These are phyloP conservation scores for Ophion costatus DNA, from an alignment of 2,888 invertebrate species.

Conservation along the genomic window DNA sequence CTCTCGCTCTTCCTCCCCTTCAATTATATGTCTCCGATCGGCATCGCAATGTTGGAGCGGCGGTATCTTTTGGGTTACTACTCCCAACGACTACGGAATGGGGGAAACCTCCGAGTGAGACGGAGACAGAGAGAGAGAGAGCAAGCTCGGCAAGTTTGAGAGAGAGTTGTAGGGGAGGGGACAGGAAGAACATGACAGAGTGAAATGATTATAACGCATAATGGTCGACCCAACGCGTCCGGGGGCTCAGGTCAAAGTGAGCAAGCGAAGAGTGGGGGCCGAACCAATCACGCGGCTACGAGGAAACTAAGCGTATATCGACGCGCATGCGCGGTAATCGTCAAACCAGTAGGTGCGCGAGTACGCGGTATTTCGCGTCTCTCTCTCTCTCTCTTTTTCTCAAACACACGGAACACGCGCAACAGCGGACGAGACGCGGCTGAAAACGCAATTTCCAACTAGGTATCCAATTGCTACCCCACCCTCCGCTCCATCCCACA, in stretches of 20 bases:
- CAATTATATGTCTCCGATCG: constrained; percentile 32
- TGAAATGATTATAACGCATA: constrained; percentile 72
- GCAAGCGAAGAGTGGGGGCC: constrained; percentile 33
- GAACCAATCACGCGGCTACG: constrained; percentile 21
- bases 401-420: constrained; percentile 49
- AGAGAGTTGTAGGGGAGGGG: constrained; percentile 56
- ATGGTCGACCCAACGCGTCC: constrained; percentile 76
- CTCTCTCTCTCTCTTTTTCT: constrained; percentile 18
- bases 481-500: constrained; percentile 43
- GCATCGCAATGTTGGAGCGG: constrained; percentile 24
- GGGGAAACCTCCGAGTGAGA: constrained; percentile 8
- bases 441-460: constrained; percentile 67
- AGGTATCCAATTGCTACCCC: constrained; percentile 56
- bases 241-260: constrained; percentile 69
- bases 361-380: constrained; percentile 16
- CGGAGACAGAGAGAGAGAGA: constrained; percentile 31
- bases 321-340: constrained; percentile 49
- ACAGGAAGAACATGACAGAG: constrained; percentile 72
- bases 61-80: constrained; percentile 55
- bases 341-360: constrained; percentile 33
- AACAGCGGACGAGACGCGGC: constrained; percentile 48
- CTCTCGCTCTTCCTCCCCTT: constrained; percentile 28
- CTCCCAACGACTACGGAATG: constrained; percentile 71
- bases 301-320: constrained; percentile 6
- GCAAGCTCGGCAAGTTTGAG: constrained; percentile 8